These are phyloP conservation scores for Basileuterus tristriatus DNA, from an alignment of 2,797 vertebrate species.

Conservation along the genomic window DNA sequence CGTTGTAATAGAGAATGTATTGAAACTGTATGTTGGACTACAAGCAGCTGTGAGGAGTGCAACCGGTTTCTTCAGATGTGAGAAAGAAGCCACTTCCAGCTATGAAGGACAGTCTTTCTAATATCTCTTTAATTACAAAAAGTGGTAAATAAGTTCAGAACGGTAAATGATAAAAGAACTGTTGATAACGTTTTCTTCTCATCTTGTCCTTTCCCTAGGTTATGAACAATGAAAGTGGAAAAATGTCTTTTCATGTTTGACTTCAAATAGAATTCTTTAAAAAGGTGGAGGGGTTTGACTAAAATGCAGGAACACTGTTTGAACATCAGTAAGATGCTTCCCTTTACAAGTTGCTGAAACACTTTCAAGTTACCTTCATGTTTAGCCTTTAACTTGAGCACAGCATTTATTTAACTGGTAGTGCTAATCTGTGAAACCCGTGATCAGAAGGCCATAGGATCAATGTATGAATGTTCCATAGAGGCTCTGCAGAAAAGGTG, in stretches of 20 bases:
- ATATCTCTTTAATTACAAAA: neutral
- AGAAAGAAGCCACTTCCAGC: neutral
- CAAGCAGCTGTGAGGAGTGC: neutral
- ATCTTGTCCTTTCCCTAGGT: neutral
- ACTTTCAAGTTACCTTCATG: neutral
- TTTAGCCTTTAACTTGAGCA: neutral
- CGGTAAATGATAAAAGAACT: neutral
- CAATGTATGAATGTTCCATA: neutral
- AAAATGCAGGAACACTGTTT: neutral
- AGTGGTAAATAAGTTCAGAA: slow-evolving; percentile 22
- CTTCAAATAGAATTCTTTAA: neutral
- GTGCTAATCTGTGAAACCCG: neutral
- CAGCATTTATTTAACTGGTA: neutral
- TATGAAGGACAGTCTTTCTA: neutral
- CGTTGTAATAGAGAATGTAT: neutral
- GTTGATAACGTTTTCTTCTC: slow-evolving; percentile 17
- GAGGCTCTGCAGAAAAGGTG: neutral
- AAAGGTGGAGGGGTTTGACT: neutral
- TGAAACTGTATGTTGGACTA: neutral
- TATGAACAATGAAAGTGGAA: neutral
- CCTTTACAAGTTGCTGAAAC: neutral
- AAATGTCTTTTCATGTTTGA: slow-evolving; percentile 16
- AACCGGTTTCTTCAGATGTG: neutral
- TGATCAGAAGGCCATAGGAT: neutral
- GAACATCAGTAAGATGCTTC: neutral